Conservation (phyloP, 2,888 invertebrate species). For the Tromatobia lineatoria region DNA sequence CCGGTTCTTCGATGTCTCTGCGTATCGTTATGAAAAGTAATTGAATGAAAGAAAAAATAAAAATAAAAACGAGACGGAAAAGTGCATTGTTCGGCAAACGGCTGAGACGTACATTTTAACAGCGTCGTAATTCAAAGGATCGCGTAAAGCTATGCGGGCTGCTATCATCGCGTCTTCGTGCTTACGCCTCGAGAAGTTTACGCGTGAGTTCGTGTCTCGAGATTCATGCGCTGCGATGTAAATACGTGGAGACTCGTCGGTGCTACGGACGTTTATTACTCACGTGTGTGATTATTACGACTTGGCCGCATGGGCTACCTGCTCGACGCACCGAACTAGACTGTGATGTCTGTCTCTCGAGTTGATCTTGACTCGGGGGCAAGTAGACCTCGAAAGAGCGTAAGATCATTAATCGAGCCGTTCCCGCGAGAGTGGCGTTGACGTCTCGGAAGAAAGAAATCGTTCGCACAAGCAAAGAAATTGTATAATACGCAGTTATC, state of each 20-base stretch:
- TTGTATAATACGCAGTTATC: neutral
- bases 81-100: neutral
- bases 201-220: conserved; percentile 13
- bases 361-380: neutral
- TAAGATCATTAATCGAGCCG: conserved; percentile 29
- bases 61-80: neutral
- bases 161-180: conserved; percentile 59
- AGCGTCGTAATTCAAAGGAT: conserved; percentile 70
- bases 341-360: conserved; percentile 32
- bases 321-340: conserved; percentile 34
- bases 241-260: neutral
- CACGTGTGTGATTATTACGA: conserved; percentile 36
- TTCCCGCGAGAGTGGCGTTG: neutral
- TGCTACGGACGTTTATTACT: conserved; percentile 28
- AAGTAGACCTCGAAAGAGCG: conserved; percentile 1
- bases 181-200: neutral
- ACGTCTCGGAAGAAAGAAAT: conserved; percentile 9
- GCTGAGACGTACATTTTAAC: conserved; percentile 64
- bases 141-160: conserved; percentile 64
- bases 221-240: neutral
- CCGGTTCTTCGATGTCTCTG: neutral
- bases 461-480: conserved; percentile 20
- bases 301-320: conserved; percentile 39
- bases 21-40: neutral
- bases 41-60: too few relatives aligned